Evolutionary conservation across 2,888 invertebrate genomes (phyloP).

Genomic region (Volucella bombylans): DNA sequence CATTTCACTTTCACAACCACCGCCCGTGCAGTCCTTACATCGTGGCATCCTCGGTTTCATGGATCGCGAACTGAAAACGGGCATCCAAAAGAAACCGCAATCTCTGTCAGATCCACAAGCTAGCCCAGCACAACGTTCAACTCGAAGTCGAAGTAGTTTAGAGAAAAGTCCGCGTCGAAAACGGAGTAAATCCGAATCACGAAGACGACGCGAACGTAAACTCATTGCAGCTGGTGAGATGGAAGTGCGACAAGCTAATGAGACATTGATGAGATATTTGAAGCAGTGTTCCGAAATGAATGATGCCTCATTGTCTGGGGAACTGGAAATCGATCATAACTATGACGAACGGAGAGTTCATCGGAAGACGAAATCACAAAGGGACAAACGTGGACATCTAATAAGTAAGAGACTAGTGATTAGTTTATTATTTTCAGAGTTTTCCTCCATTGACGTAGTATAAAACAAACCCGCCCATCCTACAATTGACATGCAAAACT

Average conservation of each 20-base stretch:
- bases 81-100: conserved; percentile 80
- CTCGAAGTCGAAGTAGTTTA: conserved; percentile 81
- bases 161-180: conserved; percentile 82
- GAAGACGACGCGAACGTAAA: conserved; percentile 81
- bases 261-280: conserved; percentile 82
- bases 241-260: conserved; percentile 82
- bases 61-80: conserved; percentile 81
- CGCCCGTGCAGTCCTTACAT: conserved; percentile 80
- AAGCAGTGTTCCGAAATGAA: conserved; percentile 83
- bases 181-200: conserved; percentile 82
- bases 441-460: too few relatives aligned
- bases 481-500: too few relatives aligned
- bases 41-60: conserved; percentile 82
- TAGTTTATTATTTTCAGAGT: conserved; percentile 20
- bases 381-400: conserved; percentile 81
- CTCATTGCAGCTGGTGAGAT: conserved; percentile 82
- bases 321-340: conserved; percentile 82
- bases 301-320: conserved; percentile 82
- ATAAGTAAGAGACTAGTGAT: conserved; percentile 79
- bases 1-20: conserved; percentile 78
- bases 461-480: too few relatives aligned
- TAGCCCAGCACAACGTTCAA: conserved; percentile 82
- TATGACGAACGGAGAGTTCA: conserved; percentile 82
- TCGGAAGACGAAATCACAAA: conserved; percentile 82
- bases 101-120: conserved; percentile 82